Conservation (phyloP, 2,113 vertebrate species). For the Reinhardtius hippoglossoides region DNA sequence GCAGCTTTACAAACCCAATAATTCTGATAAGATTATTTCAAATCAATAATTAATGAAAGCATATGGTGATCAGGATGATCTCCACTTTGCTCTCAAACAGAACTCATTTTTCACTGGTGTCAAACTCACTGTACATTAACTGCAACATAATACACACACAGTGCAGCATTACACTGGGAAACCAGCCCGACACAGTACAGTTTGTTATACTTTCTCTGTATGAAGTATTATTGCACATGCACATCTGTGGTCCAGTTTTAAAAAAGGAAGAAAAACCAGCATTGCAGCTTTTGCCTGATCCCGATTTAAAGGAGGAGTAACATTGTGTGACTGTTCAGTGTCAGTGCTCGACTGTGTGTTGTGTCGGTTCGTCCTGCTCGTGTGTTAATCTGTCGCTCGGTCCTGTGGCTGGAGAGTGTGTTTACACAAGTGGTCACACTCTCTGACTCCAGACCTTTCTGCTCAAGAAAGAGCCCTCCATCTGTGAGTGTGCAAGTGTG, state of each 20-base stretch:
- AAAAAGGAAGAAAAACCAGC: not conserved
- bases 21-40: too few species aligned
- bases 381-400: conserved; percentile 32
- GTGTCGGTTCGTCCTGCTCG: conserved; percentile 23
- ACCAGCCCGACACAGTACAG: not conserved
- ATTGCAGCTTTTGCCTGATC: conserved; percentile 17
- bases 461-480: conserved; percentile 51
- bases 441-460: conserved; percentile 48
- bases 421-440: conserved; percentile 41
- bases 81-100: too few species aligned
- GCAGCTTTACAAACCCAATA: too few species aligned
- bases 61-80: too few species aligned
- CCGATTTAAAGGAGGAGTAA: conserved; percentile 14
- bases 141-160: not conserved
- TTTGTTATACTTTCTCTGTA: conserved; percentile 43
- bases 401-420: conserved; percentile 38
- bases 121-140: too few species aligned
- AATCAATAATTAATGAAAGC: too few species aligned
- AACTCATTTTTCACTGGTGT: too few species aligned
- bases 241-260: not conserved
- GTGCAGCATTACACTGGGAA: conserved; percentile 7
- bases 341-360: conserved; percentile 15
- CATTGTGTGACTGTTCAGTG: conserved; percentile 25
- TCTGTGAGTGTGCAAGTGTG: conserved; percentile 32
- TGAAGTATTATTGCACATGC: conserved; percentile 47